Evolutionary conservation across 2,797 vertebrate species (phyloP), one percentile per base, ranked within the genome.

Genomic region (Halcyon badia): DNA sequence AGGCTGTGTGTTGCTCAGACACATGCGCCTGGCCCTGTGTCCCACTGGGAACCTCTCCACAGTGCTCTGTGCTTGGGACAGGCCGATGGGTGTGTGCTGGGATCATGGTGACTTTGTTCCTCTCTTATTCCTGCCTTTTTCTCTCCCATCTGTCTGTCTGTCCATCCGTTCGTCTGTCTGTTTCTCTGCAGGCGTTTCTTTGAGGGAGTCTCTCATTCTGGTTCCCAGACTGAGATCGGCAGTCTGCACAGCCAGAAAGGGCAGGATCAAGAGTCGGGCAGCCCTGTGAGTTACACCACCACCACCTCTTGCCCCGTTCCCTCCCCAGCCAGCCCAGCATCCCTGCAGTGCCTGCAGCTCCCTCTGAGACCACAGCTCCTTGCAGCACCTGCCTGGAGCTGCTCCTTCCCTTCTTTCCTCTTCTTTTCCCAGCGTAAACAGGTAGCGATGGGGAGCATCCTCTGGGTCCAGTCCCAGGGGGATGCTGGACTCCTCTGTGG

Each of bases 151-250:
- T 94, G 95, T 70, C 68, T 35, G 84, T 97, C 97, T 83, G 81
- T 97, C 94, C 17, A 24, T 81, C 95, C n/a, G 92, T 98, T 70
- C 85, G 97, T 95, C 97, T 94, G 96, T 97, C 97, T 97, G 97
- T 98, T 98, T 97, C 82, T 76, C 91, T 93, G 26, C 98, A 99
- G 99, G 98, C 99, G 99, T 35, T 99, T 99, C 98, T 99, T 99
- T 91, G 99, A 99, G 98, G 99, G 99, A 51, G 99, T 99, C 99
- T 99, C 99, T 65, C 99, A 99, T 98, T 99, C 99, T 96, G 99
- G 99, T 98, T 99, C 99, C 28, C 99, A 99, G 99, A 99, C 99
- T 21, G 99, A 99, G 99, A 99, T 99, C 88, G 99, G 99, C 97
- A 99, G 99, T 96, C 98, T 99, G 97, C 99, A 99, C 98, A 99